Conservation (phyloP, 2,888 invertebrate genomes). For the Molanna angustata region DNA sequence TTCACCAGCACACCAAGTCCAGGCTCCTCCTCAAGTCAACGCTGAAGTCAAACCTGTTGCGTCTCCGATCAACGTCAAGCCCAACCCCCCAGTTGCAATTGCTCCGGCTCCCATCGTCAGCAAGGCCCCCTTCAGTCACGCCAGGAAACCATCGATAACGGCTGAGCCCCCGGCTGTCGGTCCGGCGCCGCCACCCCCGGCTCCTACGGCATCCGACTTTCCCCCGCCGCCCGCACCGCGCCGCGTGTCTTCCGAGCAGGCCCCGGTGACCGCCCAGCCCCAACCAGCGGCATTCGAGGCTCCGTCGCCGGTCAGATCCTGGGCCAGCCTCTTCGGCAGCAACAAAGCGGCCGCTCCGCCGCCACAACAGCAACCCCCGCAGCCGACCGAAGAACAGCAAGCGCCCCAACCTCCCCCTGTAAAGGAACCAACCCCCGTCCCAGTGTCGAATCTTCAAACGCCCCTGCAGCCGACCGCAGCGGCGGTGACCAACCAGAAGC, state of each 20-base stretch:
- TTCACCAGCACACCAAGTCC: conserved; percentile 40
- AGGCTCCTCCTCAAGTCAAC: conserved; percentile 37
- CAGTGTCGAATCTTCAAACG: conserved; percentile 30
- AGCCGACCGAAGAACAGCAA: conserved; percentile 22
- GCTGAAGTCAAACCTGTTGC: conserved; percentile 42
- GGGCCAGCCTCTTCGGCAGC: conserved; percentile 68
- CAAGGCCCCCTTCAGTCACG: conserved; percentile 51
- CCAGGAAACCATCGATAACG: conserved; percentile 43
- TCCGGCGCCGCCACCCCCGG: conserved; percentile 41
- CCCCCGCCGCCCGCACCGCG: conserved; percentile 45
- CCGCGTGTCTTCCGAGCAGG: conserved; percentile 40
- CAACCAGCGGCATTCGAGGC: conserved; percentile 41
- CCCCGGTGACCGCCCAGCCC: conserved; percentile 1
- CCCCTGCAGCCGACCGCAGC: conserved; percentile 37
- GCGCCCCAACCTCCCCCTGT: neutral
- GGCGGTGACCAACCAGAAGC: conserved; percentile 45
- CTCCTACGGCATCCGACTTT: conserved; percentile 34
- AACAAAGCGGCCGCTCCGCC: conserved; percentile 37
- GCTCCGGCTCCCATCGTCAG: conserved; percentile 49
- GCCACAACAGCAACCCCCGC: neutral
- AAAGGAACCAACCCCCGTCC: neutral
- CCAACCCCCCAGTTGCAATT: conserved; percentile 48
- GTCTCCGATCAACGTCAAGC: conserved; percentile 42
- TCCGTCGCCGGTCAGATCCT: conserved; percentile 53
- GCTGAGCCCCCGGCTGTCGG: conserved; percentile 43